Percentiles rank a stretch among this genome's conserved stretches.
These are phyloP conservation scores for Drosophila kanekoi DNA, from an alignment of 2,888 invertebrate species.

Conservation along the genomic window DNA sequence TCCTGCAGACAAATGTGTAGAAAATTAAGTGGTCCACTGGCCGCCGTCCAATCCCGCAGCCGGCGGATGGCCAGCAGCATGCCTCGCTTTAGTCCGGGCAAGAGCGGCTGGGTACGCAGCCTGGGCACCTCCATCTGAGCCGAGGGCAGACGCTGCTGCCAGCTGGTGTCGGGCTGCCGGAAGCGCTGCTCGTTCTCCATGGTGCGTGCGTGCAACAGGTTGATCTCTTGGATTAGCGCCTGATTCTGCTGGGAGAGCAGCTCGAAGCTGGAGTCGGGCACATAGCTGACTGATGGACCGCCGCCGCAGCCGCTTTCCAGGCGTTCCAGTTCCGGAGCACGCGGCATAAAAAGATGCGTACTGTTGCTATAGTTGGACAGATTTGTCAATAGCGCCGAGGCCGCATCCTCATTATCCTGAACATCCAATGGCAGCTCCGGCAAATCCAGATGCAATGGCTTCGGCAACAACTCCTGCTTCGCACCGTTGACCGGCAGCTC, in stretches of 20 bases:
- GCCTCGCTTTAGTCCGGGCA: conserved; percentile 11
- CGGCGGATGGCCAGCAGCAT: conserved; percentile 35
- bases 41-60: conserved; percentile 44
- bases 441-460: neutral
- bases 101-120: neutral
- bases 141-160: conserved; percentile 1
- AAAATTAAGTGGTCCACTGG: conserved; percentile 32
- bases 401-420: neutral
- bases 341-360: neutral
- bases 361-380: neutral
- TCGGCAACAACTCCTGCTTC: neutral
- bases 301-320: neutral
- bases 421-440: neutral
- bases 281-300: neutral
- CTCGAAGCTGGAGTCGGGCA: neutral
- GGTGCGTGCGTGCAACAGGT: conserved; percentile 12
- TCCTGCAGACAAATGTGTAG: conserved; percentile 31
- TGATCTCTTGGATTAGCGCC: conserved; percentile 28
- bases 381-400: neutral
- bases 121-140: neutral
- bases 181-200: conserved; percentile 20
- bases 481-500: neutral
- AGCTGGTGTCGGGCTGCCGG: neutral
- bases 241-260: conserved; percentile 18
- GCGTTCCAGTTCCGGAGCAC: neutral